Evolutionary conservation across 2,113 vertebrate genomes (phyloP), one percentile per base, ranked within the genome.

Genomic region (Salvelinus alpinus): DNA sequence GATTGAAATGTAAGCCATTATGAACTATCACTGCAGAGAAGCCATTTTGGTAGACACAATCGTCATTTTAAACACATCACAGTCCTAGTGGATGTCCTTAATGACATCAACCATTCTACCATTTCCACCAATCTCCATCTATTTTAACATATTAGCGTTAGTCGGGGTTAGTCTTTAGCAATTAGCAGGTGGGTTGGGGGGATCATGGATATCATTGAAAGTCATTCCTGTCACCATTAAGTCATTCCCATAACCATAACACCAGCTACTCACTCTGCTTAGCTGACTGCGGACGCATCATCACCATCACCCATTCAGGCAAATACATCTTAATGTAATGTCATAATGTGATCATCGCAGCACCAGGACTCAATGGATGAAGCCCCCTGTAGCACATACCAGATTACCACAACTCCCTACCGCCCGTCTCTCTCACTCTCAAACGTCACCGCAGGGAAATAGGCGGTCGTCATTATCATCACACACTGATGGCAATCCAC

Each of bases 271-370:
- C 76, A 82, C 82, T 80, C 38, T 38, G 38, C 38, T 44, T 44
- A 89, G 89, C 85, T 76, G 86, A 85, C 79, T 82, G 84, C 81
- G 81, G 86, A 89, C 88, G 81, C 88, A 89, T 92, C 85, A 87
- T 85, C 64, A 70, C 83, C 85, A 86, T 85, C 66, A 72, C 84
- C 88, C 87, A 86, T 89, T 90, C 85, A 31, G 72, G 85, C 88
- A 88, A 91, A 92, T 91, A 90, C 64, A 70, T 90, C 89, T 91
- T 80, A 34, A 85, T 44, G 85, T 90, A 90, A 90, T 88, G 90
- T 89, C 87, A 87, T 54, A 18, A 54, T 54, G 51, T 54, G 51
- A 54, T 54, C 51, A 54, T 76, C 25, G 76, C 73, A 62, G 75
- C 76, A 67, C 80, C 72, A 84, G 85, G 72, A 78, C 86, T 75